These are phyloP conservation scores for Palythoa heliodiscus DNA, from an alignment of 92 coral and sea anemone genomes.

Conservation along the genomic window DNA sequence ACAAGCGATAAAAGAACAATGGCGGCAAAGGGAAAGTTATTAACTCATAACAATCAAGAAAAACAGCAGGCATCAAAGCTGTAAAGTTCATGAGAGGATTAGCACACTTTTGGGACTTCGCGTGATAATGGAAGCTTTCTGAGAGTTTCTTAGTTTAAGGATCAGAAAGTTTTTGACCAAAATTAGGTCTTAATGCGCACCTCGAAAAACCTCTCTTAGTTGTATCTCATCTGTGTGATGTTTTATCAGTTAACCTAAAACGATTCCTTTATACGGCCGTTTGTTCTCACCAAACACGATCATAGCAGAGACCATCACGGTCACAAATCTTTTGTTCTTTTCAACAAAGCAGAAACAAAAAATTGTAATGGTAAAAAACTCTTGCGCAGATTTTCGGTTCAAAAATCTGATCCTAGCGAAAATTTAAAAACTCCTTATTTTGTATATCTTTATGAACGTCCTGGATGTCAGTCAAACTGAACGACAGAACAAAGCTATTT, in stretches of 20 bases:
- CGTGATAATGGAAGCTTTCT: constrained; percentile 7
- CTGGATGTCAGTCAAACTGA: constrained; percentile 39
- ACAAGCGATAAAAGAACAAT: constrained; percentile 33
- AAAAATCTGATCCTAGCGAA: background rate
- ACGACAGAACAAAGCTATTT: constrained; percentile 57
- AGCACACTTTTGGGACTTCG: constrained; percentile 12
- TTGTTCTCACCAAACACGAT: background rate
- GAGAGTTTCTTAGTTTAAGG: constrained; percentile 3
- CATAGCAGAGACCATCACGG: constrained; percentile 3
- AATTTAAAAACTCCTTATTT: background rate
- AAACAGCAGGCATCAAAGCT: constrained; percentile 19
- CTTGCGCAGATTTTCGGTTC: background rate
- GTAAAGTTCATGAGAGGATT: constrained; percentile 28
- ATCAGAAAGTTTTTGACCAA: background rate
- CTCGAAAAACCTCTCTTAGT: background rate
- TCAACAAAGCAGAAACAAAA: background rate
- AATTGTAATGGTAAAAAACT: background rate
- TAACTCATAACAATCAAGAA: constrained; percentile 29
- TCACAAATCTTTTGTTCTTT: constrained; percentile 7
- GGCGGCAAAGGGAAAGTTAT: constrained; percentile 3
- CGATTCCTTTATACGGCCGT: background rate
- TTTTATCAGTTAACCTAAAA: background rate
- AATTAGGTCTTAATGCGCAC: background rate
- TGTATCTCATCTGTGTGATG: background rate
- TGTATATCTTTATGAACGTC: constrained; percentile 15